Evolutionary conservation across 2,113 vertebrate species (phyloP).

Genomic region (Dipodomys stephensi): DNA sequence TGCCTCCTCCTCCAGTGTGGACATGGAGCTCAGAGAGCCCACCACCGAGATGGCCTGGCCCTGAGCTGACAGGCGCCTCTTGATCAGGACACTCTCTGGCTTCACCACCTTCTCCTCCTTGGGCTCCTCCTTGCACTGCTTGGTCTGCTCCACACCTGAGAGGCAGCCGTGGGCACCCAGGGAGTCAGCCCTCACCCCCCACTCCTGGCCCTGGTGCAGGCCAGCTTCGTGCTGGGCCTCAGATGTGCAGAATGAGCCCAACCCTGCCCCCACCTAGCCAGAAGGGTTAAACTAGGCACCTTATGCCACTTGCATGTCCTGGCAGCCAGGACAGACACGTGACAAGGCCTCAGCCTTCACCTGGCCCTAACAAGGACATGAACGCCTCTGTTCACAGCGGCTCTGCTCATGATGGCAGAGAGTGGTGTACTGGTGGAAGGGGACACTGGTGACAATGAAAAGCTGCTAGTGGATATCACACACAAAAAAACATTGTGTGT

Average conservation of each 20-base stretch:
- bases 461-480: not conserved
- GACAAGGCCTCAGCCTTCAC: not conserved
- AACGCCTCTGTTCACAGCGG: not conserved
- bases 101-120: constrained; percentile 83
- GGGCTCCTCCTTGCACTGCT: constrained; percentile 83
- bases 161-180: not conserved
- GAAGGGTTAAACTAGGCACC: too few relatives aligned
- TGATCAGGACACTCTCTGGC: constrained; percentile 90
- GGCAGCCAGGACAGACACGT: too few relatives aligned
- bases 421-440: not conserved
- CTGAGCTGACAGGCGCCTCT: constrained; percentile 88
- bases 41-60: constrained; percentile 96
- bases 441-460: not conserved
- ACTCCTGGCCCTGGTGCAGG: fast-evolving
- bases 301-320: too few relatives aligned
- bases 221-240: not conserved
- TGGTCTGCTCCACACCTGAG: constrained; percentile 92
- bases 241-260: too few relatives aligned
- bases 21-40: constrained; percentile 85
- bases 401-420: not conserved
- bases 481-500: not conserved
- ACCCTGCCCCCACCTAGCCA: too few relatives aligned
- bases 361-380: not conserved
- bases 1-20: constrained; percentile 76
- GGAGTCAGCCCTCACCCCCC: fast-evolving